phyloP scores from a whole-genome alignment of 2,888 invertebrate species.

The Tipula unca region DNA sequence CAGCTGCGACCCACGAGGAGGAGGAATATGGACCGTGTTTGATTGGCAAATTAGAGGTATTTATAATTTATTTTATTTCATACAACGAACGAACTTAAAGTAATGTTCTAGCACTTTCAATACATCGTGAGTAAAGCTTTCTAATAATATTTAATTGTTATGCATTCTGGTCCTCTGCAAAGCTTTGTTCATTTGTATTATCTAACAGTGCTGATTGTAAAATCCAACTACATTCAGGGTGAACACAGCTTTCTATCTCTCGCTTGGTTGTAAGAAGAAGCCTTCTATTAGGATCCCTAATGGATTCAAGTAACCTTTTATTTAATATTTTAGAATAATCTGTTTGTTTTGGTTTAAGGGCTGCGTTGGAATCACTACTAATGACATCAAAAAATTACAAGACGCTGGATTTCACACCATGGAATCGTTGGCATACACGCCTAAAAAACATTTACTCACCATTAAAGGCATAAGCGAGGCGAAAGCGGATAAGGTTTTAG shows the following conservation, averaged over 20 bases:
- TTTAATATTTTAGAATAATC: too few relatives aligned
- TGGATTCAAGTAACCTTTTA: too few relatives aligned
- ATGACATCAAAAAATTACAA: slow-evolving; percentile 86
- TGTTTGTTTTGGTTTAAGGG: slow-evolving; percentile 49
- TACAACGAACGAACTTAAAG: not conserved
- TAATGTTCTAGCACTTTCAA: too few relatives aligned
- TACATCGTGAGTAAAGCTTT: too few relatives aligned
- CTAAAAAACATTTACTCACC: slow-evolving; percentile 78
- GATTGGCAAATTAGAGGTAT: not conserved
- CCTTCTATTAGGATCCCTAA: too few relatives aligned
- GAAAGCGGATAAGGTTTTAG: slow-evolving; percentile 89
- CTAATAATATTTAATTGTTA: too few relatives aligned
- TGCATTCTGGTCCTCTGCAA: too few relatives aligned
- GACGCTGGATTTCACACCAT: slow-evolving; percentile 93
- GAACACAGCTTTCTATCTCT: too few relatives aligned
- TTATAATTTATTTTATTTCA: not conserved
- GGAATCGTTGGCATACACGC: slow-evolving; percentile 90
- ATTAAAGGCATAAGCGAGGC: slow-evolving; percentile 96
- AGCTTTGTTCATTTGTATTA: too few relatives aligned
- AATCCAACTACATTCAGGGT: too few relatives aligned
- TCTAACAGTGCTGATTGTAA: too few relatives aligned
- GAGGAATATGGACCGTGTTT: not conserved
- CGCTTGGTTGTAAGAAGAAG: too few relatives aligned
- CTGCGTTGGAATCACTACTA: slow-evolving; percentile 73
- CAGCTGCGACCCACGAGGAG: not conserved